These are phyloP conservation scores for Cacoxenus indagator DNA, from an alignment of 2,888 invertebrate genomes.

Conservation along the genomic window DNA sequence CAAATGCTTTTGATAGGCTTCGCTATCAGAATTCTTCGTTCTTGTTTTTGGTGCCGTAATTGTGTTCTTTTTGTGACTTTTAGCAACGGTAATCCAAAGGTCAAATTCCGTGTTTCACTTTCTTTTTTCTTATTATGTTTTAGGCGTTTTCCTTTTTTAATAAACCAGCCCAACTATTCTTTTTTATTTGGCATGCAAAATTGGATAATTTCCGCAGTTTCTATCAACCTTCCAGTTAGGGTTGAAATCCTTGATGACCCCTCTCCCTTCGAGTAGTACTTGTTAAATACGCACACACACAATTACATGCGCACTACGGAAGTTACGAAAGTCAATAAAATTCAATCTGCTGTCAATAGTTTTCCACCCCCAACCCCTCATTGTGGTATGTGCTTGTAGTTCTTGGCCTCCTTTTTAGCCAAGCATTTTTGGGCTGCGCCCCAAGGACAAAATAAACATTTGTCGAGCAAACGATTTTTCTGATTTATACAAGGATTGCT, in stretches of 20 bases:
- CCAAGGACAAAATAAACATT: slow-evolving; percentile 16
- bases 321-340: slow-evolving; percentile 36
- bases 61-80: neutral
- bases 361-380: slow-evolving; percentile 27
- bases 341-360: slow-evolving; percentile 40
- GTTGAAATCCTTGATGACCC: neutral
- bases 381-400: too few species aligned
- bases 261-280: neutral
- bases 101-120: neutral
- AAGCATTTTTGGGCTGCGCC: neutral
- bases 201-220: slow-evolving; percentile 22
- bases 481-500: too few species aligned
- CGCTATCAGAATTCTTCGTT: slow-evolving; percentile 25
- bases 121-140: neutral
- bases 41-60: neutral
- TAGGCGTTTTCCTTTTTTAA: neutral
- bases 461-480: slow-evolving; percentile 18
- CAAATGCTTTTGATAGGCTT: slow-evolving; percentile 30
- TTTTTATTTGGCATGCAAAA: slow-evolving; percentile 15
- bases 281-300: slow-evolving; percentile 3
- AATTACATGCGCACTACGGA: slow-evolving; percentile 18
- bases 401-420: slow-evolving; percentile 35
- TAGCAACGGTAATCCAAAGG: neutral
- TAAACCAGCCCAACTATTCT: neutral
- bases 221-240: slow-evolving; percentile 39